These are phyloP conservation scores for Ips nitidus DNA, from an alignment of 1,140 invertebrate genomes.

Conservation along the genomic window DNA sequence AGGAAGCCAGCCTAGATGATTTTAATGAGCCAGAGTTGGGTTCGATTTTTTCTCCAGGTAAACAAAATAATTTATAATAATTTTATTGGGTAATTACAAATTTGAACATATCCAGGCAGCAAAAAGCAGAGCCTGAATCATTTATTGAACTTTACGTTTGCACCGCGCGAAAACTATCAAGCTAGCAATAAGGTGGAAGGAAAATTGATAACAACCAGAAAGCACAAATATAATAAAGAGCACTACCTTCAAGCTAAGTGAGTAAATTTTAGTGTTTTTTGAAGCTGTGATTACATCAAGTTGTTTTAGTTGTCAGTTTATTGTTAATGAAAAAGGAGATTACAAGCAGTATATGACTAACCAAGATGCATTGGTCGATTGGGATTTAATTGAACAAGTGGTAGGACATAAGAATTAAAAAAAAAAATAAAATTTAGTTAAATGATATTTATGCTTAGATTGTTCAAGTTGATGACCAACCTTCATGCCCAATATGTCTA, in stretches of 20 bases:
- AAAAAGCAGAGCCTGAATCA: slow-evolving; percentile 92
- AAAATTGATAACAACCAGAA: slow-evolving; percentile 54
- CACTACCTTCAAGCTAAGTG: slow-evolving; percentile 93
- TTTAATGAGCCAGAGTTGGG: slow-evolving; percentile 72
- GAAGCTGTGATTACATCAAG: no score
- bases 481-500: slow-evolving; percentile 91
- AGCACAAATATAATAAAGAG: slow-evolving; percentile 85
- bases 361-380: slow-evolving; percentile 88
- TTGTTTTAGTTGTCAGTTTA: slow-evolving; percentile 87
- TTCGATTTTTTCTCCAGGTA: slow-evolving; percentile 69
- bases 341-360: slow-evolving; percentile 75
- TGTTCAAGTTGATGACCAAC: slow-evolving; percentile 64
- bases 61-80: neutral
- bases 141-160: slow-evolving; percentile 85
- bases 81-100: neutral
- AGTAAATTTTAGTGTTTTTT: slow-evolving; percentile 37
- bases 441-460: slow-evolving; percentile 51
- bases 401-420: slow-evolving; percentile 57
- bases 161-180: slow-evolving; percentile 59
- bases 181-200: slow-evolving; percentile 27
- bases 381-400: slow-evolving; percentile 90
- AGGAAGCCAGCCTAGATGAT: slow-evolving; percentile 67
- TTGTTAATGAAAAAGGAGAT: slow-evolving; percentile 78
- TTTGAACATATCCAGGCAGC: slow-evolving; percentile 58
- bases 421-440: neutral